phyloP scores from a whole-genome alignment of 2,888 invertebrate species.

The Leptopilina myrica region DNA sequence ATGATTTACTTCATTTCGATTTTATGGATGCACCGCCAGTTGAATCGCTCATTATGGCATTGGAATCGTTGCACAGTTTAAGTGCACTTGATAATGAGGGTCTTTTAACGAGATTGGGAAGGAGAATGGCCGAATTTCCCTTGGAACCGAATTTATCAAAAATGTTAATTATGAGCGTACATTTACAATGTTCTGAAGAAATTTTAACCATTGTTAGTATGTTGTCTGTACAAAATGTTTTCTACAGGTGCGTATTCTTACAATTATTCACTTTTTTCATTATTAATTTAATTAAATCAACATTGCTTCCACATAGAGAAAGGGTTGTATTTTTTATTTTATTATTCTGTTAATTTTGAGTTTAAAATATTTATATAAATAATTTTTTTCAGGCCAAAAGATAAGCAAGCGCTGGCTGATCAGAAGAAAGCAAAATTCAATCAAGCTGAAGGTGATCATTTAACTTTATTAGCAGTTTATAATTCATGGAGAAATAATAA shows the following conservation, averaged over 20 bases:
- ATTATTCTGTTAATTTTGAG: background rate
- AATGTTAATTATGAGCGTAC: constrained; percentile 99
- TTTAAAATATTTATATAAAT: constrained; percentile 2
- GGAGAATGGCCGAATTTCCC: constrained; percentile 99
- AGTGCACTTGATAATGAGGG: constrained; percentile 98
- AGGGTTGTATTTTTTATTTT: background rate
- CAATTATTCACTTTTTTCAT: background rate
- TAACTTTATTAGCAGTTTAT: constrained; percentile 97
- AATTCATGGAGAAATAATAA: constrained; percentile 99
- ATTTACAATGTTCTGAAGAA: constrained; percentile 98
- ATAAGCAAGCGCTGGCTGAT: constrained; percentile 97
- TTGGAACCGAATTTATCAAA: constrained; percentile 98
- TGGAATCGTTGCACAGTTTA: constrained; percentile 97
- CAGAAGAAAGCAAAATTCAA: constrained; percentile 99
- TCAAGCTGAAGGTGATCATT: constrained; percentile 98
- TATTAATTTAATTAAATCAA: background rate
- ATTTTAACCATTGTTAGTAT: constrained; percentile 98
- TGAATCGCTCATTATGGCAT: constrained; percentile 97
- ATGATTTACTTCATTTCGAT: constrained; percentile 98
- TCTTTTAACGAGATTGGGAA: constrained; percentile 84
- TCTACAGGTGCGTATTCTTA: constrained; percentile 81
- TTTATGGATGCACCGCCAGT: constrained; percentile 99
- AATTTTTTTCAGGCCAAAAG: constrained; percentile 84
- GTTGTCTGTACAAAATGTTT: constrained; percentile 99
- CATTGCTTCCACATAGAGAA: too few species aligned